A percentile compares a stretch with the other conserved stretches of the same genome.
Conservation (phyloP, 2,113 vertebrate species). For the Lampris megalopsis region DNA sequence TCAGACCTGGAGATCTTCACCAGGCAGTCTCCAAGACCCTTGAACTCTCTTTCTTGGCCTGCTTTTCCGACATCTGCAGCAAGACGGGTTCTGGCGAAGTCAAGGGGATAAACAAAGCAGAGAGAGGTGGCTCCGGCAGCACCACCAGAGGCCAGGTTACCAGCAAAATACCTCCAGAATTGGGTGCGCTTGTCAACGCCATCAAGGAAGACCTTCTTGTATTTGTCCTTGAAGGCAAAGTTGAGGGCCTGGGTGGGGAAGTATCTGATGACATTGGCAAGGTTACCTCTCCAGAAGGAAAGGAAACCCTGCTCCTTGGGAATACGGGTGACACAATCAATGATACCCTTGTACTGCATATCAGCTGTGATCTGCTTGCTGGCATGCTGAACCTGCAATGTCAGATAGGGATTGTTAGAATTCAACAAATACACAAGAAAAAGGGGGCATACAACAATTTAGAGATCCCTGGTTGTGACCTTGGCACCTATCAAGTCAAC, state of each 20-base stretch:
- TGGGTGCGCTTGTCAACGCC: slow-evolving; percentile 88
- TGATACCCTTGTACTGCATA: slow-evolving; percentile 91
- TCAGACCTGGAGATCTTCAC: slow-evolving; percentile 86
- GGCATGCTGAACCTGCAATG: slow-evolving; percentile 88
- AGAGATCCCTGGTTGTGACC: slow-evolving; percentile 64
- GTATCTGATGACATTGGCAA: slow-evolving; percentile 93
- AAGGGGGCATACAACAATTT: not conserved
- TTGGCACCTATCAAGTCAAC: slow-evolving; percentile 34
- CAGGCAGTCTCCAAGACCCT: slow-evolving; percentile 87
- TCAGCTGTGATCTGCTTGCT: slow-evolving; percentile 90
- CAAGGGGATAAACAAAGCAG: slow-evolving; percentile 91
- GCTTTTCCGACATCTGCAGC: slow-evolving; percentile 90
- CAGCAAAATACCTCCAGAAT: slow-evolving; percentile 93
- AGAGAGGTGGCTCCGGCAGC: slow-evolving; percentile 90
- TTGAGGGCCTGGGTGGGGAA: slow-evolving; percentile 94
- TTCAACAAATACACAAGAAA: not conserved
- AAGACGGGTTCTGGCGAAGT: slow-evolving; percentile 90
- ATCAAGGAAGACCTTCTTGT: slow-evolving; percentile 91
- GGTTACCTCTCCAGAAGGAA: slow-evolving; percentile 93
- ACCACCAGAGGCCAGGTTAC: slow-evolving; percentile 89
- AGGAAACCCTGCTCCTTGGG: slow-evolving; percentile 89
- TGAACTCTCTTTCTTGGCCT: slow-evolving; percentile 83
- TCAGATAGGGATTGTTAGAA: not conserved
- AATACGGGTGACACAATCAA: slow-evolving; percentile 90
- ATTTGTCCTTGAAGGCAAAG: slow-evolving; percentile 95